Evolutionary conservation across 2,888 invertebrate species (phyloP), one percentile per base, ranked within the genome.

Genomic region (Leucophenga maculata): DNA sequence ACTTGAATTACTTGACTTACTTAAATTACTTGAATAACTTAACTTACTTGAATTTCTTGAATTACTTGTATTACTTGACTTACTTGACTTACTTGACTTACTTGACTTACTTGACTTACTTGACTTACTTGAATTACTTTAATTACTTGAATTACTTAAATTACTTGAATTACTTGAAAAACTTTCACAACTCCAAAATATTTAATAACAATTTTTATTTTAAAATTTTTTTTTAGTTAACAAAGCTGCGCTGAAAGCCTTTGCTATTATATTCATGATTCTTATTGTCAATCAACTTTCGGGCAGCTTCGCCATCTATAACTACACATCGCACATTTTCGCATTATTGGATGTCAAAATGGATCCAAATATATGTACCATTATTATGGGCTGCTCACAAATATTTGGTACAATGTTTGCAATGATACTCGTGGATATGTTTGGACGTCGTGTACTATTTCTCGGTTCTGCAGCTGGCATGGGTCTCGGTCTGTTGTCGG

Each of bases 291-390:
- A 84, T 68, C 82, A 83, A 72, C 70, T 82, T 20, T 82, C 86
- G 16, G 87, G 87, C 11, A 74, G 77, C 64, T 85, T 82, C 62
- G 80, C 82, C n/a, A 73, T 87, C 31, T 72, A 84, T 31, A 86
- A 80, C 71, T 87, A 87, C 69, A 82, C 85, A 0, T 77, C 86
- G 46, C 75, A 78, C 52, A 86, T 87, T 20, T 87, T 87, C 55
- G 70, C 69, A 0, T 74, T 78, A 48, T 72, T 83, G 16, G 77
- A 80, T 14, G 80, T 80, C 2, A 74, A 69, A 32, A 69, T 87
- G 14, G 78, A 79, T 11, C 76, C 83, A 0, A 86, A 86, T 55
- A 76, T 75, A 16, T 78, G 79, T 55, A 84, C 86, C 1, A 87
- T 87, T 22, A 75, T 85, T 13, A 76, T 86, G 69, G 86, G 86